Conservation (phyloP, 2,888 invertebrate species). For the Mycalesis mineus region DNA sequence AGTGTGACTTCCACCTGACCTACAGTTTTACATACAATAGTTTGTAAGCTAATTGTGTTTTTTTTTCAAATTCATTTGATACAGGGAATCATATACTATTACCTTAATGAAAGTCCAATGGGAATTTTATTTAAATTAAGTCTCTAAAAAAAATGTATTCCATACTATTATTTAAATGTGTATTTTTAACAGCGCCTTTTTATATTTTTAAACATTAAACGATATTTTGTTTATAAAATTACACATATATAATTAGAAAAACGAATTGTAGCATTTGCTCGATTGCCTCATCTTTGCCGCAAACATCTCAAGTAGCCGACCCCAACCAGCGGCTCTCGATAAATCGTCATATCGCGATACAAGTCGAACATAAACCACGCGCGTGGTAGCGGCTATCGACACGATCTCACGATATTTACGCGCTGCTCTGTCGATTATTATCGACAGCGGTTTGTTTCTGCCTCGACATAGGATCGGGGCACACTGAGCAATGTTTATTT, state of each 20-base stretch:
- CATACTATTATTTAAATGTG: too few relatives aligned
- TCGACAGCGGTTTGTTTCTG: constrained; percentile 63
- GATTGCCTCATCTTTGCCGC: constrained; percentile 28
- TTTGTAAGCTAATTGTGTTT: too few relatives aligned
- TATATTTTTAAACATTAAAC: too few relatives aligned
- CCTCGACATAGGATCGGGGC: constrained; percentile 32
- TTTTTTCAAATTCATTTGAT: too few relatives aligned
- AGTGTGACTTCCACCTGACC: too few relatives aligned
- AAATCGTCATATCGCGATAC: constrained; percentile 69
- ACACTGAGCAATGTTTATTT: constrained; percentile 35
- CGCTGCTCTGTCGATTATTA: constrained; percentile 56
- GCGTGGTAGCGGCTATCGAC: constrained; percentile 48
- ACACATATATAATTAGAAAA: too few relatives aligned
- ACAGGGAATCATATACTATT: too few relatives aligned
- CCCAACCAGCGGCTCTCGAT: constrained; percentile 44
- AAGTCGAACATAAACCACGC: constrained; percentile 55
- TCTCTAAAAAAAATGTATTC: too few relatives aligned
- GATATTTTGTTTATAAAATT: too few relatives aligned
- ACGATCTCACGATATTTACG: constrained; percentile 50
- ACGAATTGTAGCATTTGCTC: neutral
- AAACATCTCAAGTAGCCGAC: constrained; percentile 60
- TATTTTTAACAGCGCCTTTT: too few relatives aligned
- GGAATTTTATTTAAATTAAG: neutral
- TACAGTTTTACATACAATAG: too few relatives aligned
- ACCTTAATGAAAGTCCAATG: too few relatives aligned